Evolutionary conservation across 35 echinoderm and acorn worm species (phyloP), one percentile per base, ranked within the genome.

Genomic region (Acanthaster planci): DNA sequence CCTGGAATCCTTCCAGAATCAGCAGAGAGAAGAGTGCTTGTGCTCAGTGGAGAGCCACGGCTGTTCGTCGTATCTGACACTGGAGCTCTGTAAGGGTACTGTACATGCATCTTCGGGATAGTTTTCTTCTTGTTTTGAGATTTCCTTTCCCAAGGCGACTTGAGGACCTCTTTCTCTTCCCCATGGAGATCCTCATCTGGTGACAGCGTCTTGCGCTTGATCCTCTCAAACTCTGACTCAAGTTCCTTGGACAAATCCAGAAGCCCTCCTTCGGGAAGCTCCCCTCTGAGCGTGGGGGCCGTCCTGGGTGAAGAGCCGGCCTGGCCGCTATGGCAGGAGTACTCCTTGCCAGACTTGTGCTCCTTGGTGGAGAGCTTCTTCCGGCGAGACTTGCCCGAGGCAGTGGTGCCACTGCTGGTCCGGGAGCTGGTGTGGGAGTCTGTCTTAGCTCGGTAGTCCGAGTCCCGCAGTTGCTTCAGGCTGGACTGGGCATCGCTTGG

Each of bases 211-310:
- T 85, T 60, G 15, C 67, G 34, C 29, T 76, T 68, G 58, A 85
- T 85, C 4, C 83, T 57, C 34, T 85, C 83, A 76, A 85, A 85
- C 42, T 85, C 83, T 0, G 83, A 64, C 30, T 85, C 83, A 58
- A 85, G 38, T 23, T 85, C 83, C 15, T 23, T 26, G 17, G 83
- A 85, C 1, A 85, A 38, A 18, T 85, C 58, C 47, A 76, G 40
- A 7, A 40, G 34, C 34, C 64, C 64, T 35, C 64, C 64, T 23
- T 6, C 2, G 21, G 64, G 64, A 31, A 72, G 34, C 26, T 72
- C 64, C 26, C 64, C 64, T 10, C 64, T 26, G 5, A 34, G 34
- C 34, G 23, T 29, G 64, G 64, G 30, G 7, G 64, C 22, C 1
- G 64, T 35, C 64, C 10, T 72, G 64, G 26, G 14, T 35, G 64